These are phyloP conservation scores for Notodonta dromedarius DNA, from an alignment of 2,888 invertebrate species.

Conservation along the genomic window DNA sequence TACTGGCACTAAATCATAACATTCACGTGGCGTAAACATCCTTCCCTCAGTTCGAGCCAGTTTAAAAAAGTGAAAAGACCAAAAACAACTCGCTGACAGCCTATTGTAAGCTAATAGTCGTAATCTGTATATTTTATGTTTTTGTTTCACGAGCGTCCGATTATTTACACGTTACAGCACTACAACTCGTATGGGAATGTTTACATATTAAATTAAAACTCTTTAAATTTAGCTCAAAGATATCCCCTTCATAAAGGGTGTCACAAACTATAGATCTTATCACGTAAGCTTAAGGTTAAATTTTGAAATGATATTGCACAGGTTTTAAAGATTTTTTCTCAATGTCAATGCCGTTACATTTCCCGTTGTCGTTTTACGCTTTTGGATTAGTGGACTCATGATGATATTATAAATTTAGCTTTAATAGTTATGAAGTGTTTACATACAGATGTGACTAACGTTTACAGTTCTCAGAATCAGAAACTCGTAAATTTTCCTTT, in stretches of 20 bases:
- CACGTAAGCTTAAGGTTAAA: constrained; percentile 18
- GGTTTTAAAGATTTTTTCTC: constrained; percentile 24
- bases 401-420: constrained; percentile 20
- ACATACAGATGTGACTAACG: not conserved
- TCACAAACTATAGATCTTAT: constrained; percentile 30
- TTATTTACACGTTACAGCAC: constrained; percentile 69
- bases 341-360: constrained; percentile 25
- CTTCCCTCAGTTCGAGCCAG: constrained; percentile 57
- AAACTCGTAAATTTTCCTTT: constrained; percentile 3
- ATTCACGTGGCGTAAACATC: constrained; percentile 80
- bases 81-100: constrained; percentile 76
- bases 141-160: constrained; percentile 56
- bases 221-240: constrained; percentile 46
- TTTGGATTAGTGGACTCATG: constrained; percentile 26
- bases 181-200: constrained; percentile 75
- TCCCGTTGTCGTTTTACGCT: constrained; percentile 27
- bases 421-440: constrained; percentile 4
- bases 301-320: constrained; percentile 26
- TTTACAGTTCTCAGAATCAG: constrained; percentile 1
- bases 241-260: constrained; percentile 21
- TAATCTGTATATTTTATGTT: constrained; percentile 71
- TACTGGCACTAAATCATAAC: constrained; percentile 81
- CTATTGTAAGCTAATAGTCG: constrained; percentile 76
- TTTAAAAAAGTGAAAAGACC: constrained; percentile 66
- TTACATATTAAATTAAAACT: constrained; percentile 70